phyloP scores from a whole-genome alignment of 2,797 vertebrate genomes.

The Cyprinodon diabolis region DNA sequence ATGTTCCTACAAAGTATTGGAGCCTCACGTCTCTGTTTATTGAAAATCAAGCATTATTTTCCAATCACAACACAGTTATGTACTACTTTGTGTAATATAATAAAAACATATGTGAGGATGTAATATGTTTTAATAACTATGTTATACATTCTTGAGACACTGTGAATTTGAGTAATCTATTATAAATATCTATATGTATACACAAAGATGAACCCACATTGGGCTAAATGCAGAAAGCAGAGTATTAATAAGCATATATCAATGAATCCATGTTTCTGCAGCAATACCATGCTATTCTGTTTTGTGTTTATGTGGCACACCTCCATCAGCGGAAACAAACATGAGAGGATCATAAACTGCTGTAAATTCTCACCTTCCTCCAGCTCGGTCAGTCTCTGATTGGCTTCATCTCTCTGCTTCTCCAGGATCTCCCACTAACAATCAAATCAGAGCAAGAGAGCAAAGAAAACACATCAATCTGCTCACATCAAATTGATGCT shows the following conservation, averaged over 20 bases:
- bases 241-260: neutral
- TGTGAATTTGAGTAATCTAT: neutral
- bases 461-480: constrained; percentile 11
- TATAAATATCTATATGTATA: neutral
- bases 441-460: constrained; percentile 29
- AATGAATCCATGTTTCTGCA: neutral
- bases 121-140: neutral
- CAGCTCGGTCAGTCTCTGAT: constrained; percentile 72
- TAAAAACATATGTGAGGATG: neutral
- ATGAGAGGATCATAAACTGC: neutral
- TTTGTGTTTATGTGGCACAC: neutral
- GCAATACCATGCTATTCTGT: neutral
- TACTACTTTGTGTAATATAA: neutral
- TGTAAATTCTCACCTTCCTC: constrained; percentile 74
- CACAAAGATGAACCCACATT: neutral
- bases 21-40: too few relatives aligned
- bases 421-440: constrained; percentile 62
- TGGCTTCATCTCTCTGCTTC: constrained; percentile 66
- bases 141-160: neutral
- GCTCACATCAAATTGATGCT: neutral
- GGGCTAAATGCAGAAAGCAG: neutral
- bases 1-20: neutral
- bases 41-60: neutral
- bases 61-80: neutral
- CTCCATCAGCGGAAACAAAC: neutral